Base-by-base conservation (phyloP, 1,140 invertebrate genomes). In the Caerostris extrusa region DNA sequence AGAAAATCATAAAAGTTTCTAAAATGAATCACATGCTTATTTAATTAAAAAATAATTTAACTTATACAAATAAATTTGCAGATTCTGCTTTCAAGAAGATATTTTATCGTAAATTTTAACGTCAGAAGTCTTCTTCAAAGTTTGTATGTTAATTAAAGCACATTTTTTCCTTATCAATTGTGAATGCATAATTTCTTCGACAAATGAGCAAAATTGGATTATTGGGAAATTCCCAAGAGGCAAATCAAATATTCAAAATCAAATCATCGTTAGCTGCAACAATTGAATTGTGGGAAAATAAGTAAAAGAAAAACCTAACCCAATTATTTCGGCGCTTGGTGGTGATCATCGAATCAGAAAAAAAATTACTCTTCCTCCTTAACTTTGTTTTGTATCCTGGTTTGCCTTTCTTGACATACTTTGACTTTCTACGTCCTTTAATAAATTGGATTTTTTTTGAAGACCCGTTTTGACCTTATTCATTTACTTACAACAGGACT, bases 191-290 rank as follows among this genome's bases (percentile, higher is more conserved):
- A 67, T 67, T 67, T 67, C 61, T 67, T 17, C 61, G 12, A 5
- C 6, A 17, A 67, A 67, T 67, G 61, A 67, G 61, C 61, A 14
- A 77, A 77, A 77, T 53, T 77, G 71, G 34, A 77, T 77, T 77
- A 77, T 1, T 12, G 4, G 71, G 12, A 14, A 12, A 77, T 53
- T 34, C 50, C 34, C 8, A 12, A 7, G 19, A 34, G 71, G 10
- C 5, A 53, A 77, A 77, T 77, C 69, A 12, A 53, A 53, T 50
- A 77, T 77, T 77, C 69, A 50, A 77, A 77, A 77, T 53, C 10
- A 12, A 53, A 77, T 77, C 71, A 77, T 8, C 71, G 71, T 53
- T 77, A 50, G 3, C 53, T 77, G 50, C 34, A 77, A 77, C 71
- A 77, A 77, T 77, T 34, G 61, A 17, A 10, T 50, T 8, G 8